A percentile compares a stretch with the other conserved stretches of the same genome.
These are phyloP conservation scores for Semaprochilodus insignis DNA, from an alignment of 2,797 vertebrate genomes.

Conservation along the genomic window DNA sequence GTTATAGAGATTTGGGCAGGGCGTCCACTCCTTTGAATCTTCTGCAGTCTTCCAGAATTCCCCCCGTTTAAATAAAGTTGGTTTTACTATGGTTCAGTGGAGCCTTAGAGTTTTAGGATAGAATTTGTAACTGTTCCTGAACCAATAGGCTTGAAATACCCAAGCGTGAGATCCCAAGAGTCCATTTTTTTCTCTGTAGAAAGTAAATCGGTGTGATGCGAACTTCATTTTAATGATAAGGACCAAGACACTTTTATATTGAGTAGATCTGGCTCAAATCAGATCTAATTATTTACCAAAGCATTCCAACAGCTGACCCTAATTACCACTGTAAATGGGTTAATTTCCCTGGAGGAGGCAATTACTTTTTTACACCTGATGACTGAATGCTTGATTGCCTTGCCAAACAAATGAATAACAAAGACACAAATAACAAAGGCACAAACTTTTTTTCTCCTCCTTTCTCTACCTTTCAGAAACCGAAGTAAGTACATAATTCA, in stretches of 20 bases:
- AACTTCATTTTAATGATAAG: slow-evolving; percentile 11
- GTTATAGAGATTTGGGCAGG: background rate
- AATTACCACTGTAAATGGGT: slow-evolving; percentile 38
- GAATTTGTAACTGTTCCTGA: background rate
- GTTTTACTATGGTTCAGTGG: background rate
- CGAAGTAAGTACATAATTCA: background rate
- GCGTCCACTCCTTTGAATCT: background rate
- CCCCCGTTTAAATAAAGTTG: background rate
- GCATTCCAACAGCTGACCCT: slow-evolving; percentile 27
- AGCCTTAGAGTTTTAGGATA: background rate
- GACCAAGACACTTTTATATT: slow-evolving; percentile 11
- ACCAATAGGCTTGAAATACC: background rate
- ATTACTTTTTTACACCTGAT: slow-evolving; percentile 33
- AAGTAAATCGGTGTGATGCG: background rate
- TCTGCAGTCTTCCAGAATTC: background rate
- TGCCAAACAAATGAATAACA: slow-evolving; percentile 17
- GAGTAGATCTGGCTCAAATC: slow-evolving; percentile 19
- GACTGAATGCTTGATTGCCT: slow-evolving; percentile 22
- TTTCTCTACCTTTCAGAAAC: background rate
- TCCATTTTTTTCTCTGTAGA: background rate
- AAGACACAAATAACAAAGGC: background rate
- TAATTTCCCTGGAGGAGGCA: slow-evolving; percentile 21
- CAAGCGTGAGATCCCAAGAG: slow-evolving; percentile 4
- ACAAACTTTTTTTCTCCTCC: background rate
- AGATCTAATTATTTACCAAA: slow-evolving; percentile 40